Evolutionary conservation across 2,888 invertebrate species (phyloP).

Genomic region (Merodon equestris): DNA sequence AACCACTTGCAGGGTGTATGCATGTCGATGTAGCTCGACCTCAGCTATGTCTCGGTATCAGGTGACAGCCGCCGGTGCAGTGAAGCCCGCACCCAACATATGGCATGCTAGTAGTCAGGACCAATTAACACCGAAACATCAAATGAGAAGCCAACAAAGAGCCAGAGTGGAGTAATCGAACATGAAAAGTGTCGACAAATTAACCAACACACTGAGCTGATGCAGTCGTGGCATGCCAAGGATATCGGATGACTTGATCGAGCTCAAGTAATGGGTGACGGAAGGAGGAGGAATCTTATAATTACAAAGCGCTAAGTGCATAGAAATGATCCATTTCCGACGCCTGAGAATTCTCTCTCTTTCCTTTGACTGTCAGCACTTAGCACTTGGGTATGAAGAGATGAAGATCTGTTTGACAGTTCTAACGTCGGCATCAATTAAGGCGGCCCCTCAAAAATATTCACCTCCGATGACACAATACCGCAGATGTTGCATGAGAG

Average conservation of each 20-base stretch:
- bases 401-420: constrained; percentile 6
- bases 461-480: too few relatives aligned
- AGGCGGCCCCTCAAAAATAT: neutral
- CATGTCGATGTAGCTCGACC: constrained; percentile 18
- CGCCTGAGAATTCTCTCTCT: constrained; percentile 43
- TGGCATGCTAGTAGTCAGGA: constrained; percentile 62
- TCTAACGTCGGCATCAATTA: constrained; percentile 37
- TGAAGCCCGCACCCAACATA: constrained; percentile 61
- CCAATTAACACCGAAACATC: constrained; percentile 67
- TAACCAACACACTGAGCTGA: constrained; percentile 42
- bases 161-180: constrained; percentile 58
- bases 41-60: constrained; percentile 52
- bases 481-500: too few relatives aligned
- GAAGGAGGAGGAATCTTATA: constrained; percentile 34
- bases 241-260: constrained; percentile 53
- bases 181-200: constrained; percentile 60
- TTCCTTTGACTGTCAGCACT: constrained; percentile 41
- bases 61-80: constrained; percentile 49
- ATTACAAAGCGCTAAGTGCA: constrained; percentile 41
- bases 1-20: constrained; percentile 16
- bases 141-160: constrained; percentile 63
- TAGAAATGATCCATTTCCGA: constrained; percentile 58
- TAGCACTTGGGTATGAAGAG: constrained; percentile 1
- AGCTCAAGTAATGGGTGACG: constrained; percentile 18
- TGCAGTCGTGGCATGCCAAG: constrained; percentile 29